Evolutionary conservation across 1,140 invertebrate genomes (phyloP), one percentile per base, ranked within the genome.

Genomic region (Himalopsyche phryganea): DNA sequence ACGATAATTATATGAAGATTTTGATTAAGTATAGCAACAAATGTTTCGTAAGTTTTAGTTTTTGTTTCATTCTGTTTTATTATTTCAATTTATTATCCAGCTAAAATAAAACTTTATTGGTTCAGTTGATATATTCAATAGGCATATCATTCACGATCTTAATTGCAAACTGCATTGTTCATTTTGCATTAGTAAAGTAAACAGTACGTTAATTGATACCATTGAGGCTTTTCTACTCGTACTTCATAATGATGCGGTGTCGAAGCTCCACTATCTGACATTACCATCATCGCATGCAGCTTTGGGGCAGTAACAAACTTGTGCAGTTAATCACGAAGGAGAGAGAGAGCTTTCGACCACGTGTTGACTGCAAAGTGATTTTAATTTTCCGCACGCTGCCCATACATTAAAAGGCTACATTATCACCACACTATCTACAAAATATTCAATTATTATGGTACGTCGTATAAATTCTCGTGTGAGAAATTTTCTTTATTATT

Each of bases 341-440:
- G n/a, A 23, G 47, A 13, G 6, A 13, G 19, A 20, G 7, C 18
- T 18, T 23, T n/a, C n/a, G 15, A n/a, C 47, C 49, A 58, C 56
- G 56, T 58, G 56, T 58, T 58, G 56, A 58, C 47, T 45, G n/a
- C 35, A 13, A 51, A 58, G 38, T 58, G 32, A 58, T 50, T 58
- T 58, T 51, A 50, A 58, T 51, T 51, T 45, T 36, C n/a, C 33
- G 33, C 56, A 42, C 45, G 38, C 46, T 51, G 47, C 45, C 50
- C 50, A 41, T 45, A 53, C 50, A 53, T 53, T 45, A 13, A 45
- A 35, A 28, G 18, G 28, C 28, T 50, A 40, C 40, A 50, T 59
- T 59, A 59, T 47, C 57, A 9, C 23, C 23, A 46, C 49, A 44
- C 48, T 32, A 52, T 51, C 57, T 53, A 44, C 50, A 53, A 44